Percentiles rank a stretch among this genome's conserved stretches.
These are phyloP conservation scores for Diabrotica undecimpunctata DNA, from an alignment of 1,140 invertebrate species.

Conservation along the genomic window DNA sequence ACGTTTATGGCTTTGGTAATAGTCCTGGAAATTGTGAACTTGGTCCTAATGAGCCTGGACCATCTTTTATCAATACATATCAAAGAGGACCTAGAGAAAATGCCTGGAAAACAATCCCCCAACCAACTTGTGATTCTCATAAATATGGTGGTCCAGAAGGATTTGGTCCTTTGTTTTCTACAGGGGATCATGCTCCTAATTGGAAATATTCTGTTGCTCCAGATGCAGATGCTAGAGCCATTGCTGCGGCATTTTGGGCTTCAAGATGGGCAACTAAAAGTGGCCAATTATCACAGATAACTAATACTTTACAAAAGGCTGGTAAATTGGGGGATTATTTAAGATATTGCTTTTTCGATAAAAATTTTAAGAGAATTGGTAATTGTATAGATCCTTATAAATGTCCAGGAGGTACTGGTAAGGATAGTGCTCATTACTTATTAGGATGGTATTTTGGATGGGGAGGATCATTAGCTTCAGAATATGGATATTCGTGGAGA, in stretches of 20 bases:
- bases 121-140: conserved; percentile 23
- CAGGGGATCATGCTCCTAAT: conserved; percentile 20
- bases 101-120: conserved; percentile 24
- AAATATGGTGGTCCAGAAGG: conserved; percentile 23
- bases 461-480: conserved; percentile 20
- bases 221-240: conserved; percentile 27
- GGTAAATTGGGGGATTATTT: conserved; percentile 28
- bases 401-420: conserved; percentile 22
- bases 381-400: conserved; percentile 22
- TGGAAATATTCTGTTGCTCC: conserved; percentile 29
- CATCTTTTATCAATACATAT: conserved; percentile 23
- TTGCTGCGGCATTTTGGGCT: conserved; percentile 29
- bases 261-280: conserved; percentile 28
- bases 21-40: conserved; percentile 20
- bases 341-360: conserved; percentile 26
- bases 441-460: conserved; percentile 27
- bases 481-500: conserved; percentile 24
- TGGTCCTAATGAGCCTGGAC: conserved; percentile 18
- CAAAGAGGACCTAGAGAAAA: conserved; percentile 15
- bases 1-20: conserved; percentile 25
- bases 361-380: conserved; percentile 22
- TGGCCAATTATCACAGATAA: conserved; percentile 17
- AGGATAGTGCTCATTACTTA: conserved; percentile 29
- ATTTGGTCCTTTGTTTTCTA: conserved; percentile 14
- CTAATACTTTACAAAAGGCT: conserved; percentile 22